Evolutionary conservation across 2,113 vertebrate genomes (phyloP), one percentile per base, ranked within the genome.

Genomic region (Chaenocephalus aceratus): DNA sequence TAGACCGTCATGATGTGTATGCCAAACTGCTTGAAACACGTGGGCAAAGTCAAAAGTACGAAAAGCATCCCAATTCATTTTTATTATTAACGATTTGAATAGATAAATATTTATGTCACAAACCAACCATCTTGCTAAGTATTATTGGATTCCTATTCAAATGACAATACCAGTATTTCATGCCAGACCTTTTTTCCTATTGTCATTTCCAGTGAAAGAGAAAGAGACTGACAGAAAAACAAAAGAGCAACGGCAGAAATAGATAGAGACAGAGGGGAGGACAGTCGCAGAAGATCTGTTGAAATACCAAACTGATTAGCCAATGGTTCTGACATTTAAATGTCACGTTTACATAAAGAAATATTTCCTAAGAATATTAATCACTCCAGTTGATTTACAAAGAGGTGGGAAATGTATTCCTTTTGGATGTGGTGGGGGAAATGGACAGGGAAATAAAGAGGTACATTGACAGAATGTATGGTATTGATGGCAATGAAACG

Each of bases 251-350:
- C 14, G 15, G 75, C 72, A 79, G 78, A 67, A 74, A 85, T 77
- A 80, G 80, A 84, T 75, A 41, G 80, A 89, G 68, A 76, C 66
- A 26, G 79, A 81, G 77, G 84, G 86, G 76, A 75, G 84, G 86
- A 89, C 85, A 84, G 62, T 68, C 72, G 71, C 68, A 83, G 84
- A 74, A 86, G 80, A 87, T 85, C 87, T 68, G 86, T 88, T 59
- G 78, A 91, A 93, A 92, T 92, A 91, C 87, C 91, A 90, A 81
- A 91, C 86, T 91, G 90, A 92, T 92, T 90, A 92, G 86, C 75
- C 26, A 16, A 53, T 80, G 77, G 84, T 90, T 90, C 82, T 93
- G 92, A 89, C 92, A 93, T 93, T 93, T 93, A 93, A 93, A 93
- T 92, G 92, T 76, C 92, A 91, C 89, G 89, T 93, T 93, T 92